Evolutionary conservation across 2,113 vertebrate genomes (phyloP), one percentile per base, ranked within the genome.

Genomic region (Chionodraco myersi): DNA sequence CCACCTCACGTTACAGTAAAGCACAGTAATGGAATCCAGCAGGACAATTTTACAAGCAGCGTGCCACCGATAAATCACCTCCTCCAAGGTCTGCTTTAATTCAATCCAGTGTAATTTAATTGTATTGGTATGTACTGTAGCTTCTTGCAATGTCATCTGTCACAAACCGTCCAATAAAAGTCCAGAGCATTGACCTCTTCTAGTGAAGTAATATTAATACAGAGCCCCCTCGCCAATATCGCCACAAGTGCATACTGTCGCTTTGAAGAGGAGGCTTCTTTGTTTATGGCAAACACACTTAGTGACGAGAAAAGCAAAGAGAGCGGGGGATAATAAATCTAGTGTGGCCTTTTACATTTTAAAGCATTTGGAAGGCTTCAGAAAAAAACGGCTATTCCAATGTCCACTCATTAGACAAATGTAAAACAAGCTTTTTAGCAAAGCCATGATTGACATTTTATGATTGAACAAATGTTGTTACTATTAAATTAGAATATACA

Each of bases 71-170:
- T 93, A 90, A 93, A 92, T 92, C 88, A 91, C 60, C 73, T 64
- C 77, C 57, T 85, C 79, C 91, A 88, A 93, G 87, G 90, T 91
- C 91, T 84, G 78, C 84, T 89, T 88, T 91, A 94, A 92, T 92
- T 91, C 89, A 89, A 88, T 91, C 87, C 80, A 54, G 77, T 48
- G 88, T 87, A 86, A 91, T 92, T 86, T 83, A 71, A 91, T 92
- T 92, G 92, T 91, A 93, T 90, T 86, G 89, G 87, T 85, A 89
- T 87, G 91, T 89, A 85, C 90, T 77, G 85, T 81, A 67, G 87
- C 83, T 70, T 89, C 91, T 87, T 64, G 80, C 91, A 87, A 91
- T 91, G 93, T 92, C 91, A 91, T 91, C 89, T 79, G 91, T 92
- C 88, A 91, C 87, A 81, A 86, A 75, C 48, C 75, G 61, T 80